Base-by-base conservation (phyloP, 2,113 vertebrate genomes). In the Trichomycterus rosablanca region DNA sequence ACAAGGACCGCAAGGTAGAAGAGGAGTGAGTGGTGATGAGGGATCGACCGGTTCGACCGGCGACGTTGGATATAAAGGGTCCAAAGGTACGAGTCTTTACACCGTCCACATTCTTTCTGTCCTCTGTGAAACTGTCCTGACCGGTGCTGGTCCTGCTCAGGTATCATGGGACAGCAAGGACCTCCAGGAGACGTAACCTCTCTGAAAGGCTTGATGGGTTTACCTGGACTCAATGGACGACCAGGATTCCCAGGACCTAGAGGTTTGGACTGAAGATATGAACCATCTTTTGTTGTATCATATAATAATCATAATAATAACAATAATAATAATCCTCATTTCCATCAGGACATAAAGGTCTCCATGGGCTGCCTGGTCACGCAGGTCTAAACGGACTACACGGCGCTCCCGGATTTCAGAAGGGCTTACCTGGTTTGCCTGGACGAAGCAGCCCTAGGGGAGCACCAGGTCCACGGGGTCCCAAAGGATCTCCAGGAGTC, bases 341-440 rank as follows among this genome's bases (percentile, higher is more conserved):
- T 15, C n/a, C 24, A 15, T 14, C 39, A 70, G 71, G 71, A 18
- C 24, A 12, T 9, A 59, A 68, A 32, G 70, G 70, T 11, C 5
- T 2, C 2, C 28, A 15, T 8, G 70, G 65, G 15, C 22, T 6
- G 6, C 26, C n/a, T 37, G 71, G 67, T 6, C 1, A 11, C 3
- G 16, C 44, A 18, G 71, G 71, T 24, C 10, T 28, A 7, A 15
- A 40, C 16, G 71, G 67, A 5, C 45, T 12, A n/a, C 22, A 40
- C 34, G 42, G 42, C 54, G 12, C 22, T 10, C 43, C 19, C 18
- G 90, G 89, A 69, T 42, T 63, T 60, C 39, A 88, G 84, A 84
- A 64, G 77, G 81, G 37, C 15, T 50, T 0, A 3, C 34, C 52
- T 11, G 86, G 86, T 43, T 59, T 73, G 1, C 63, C 68, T 51